phyloP scores from a whole-genome alignment of 2,888 invertebrate genomes.

The Rhamnusium bicolor region DNA sequence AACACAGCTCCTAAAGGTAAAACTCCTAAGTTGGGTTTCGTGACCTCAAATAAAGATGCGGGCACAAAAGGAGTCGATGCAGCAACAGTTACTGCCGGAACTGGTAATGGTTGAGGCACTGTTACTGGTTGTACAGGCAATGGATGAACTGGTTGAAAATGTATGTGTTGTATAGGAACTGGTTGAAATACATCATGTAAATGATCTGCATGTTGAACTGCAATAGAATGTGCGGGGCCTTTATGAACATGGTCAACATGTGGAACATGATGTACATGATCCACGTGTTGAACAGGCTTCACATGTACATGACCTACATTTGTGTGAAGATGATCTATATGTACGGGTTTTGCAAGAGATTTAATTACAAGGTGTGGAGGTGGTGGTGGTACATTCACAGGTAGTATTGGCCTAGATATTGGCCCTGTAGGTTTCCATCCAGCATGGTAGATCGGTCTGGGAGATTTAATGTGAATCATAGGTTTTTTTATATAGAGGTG shows the following conservation, averaged over 20 bases:
- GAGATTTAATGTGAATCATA: constrained; percentile 38
- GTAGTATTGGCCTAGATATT: constrained; percentile 44
- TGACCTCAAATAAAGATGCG: constrained; percentile 59
- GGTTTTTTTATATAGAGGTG: constrained; percentile 53
- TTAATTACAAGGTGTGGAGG: constrained; percentile 25
- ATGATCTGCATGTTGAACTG: constrained; percentile 47
- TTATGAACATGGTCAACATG: constrained; percentile 53
- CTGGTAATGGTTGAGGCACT: constrained; percentile 6
- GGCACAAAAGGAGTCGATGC: constrained; percentile 46
- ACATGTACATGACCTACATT: constrained; percentile 48
- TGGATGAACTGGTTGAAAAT: constrained; percentile 30
- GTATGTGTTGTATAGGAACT: constrained; percentile 33
- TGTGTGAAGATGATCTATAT: constrained; percentile 8
- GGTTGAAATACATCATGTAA: constrained; percentile 26
- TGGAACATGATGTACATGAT: constrained; percentile 45
- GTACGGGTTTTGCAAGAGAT: constrained; percentile 36
- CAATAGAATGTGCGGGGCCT: not conserved
- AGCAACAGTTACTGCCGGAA: constrained; percentile 35
- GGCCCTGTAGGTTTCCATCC: constrained; percentile 39
- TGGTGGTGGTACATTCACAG: constrained; percentile 44
- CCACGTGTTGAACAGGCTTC: constrained; percentile 49
- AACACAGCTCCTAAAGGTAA: constrained; percentile 61
- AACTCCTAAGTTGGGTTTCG: constrained; percentile 62
- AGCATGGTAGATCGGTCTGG: constrained; percentile 34
- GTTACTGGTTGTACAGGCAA: constrained; percentile 33